Evolutionary conservation across 2,797 vertebrate species (phyloP), one percentile per base, ranked within the genome.

Genomic region (Buphagus erythrorhynchus): DNA sequence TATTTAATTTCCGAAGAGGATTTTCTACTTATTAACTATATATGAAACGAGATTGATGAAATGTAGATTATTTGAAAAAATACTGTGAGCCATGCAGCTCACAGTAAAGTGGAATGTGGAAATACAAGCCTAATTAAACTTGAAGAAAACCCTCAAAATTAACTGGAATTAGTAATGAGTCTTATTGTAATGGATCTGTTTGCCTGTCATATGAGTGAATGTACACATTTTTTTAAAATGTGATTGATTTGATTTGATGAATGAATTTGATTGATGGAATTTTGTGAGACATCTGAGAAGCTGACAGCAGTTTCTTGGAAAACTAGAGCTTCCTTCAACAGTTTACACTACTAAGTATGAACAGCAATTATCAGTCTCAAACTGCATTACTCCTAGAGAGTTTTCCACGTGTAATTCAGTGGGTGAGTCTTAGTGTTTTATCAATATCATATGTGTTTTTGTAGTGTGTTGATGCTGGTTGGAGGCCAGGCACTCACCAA

Each of bases 11-110:
- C 88, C 31, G 5, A 90, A 91, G 54, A 68, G 33, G 40, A 85
- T 94, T 96, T 95, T 84, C 69, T 80, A 54, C 46, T 86, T 92
- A 83, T 88, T 95, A 95, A 59, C 58, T 75, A 35, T 77, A 86
- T 91, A 88, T 90, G 76, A 94, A 95, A 90, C 2, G 2, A 89
- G 31, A 74, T 51, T 81, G 68, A 81, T 80, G 46, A 91, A 96
- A 86, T 73, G 31, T 65, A 74, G 40, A 81, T 88, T 55, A 61
- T 75, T 63, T 42, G 5, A 12, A 77, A 69, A 76, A 91, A 81
- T 48, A 81, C 29, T 54, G 11, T 81, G n/a, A 71, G 31, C 61
- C 89, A 49, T 77, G 42, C 15, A 63, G 29, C 72, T 96, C 86
- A 61, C 54, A 52, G 40, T 52, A 68, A 85, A 61, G 33, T 29